These are phyloP conservation scores for Corella eumyota DNA, from an alignment of 23 tunicate species.

Conservation along the genomic window DNA sequence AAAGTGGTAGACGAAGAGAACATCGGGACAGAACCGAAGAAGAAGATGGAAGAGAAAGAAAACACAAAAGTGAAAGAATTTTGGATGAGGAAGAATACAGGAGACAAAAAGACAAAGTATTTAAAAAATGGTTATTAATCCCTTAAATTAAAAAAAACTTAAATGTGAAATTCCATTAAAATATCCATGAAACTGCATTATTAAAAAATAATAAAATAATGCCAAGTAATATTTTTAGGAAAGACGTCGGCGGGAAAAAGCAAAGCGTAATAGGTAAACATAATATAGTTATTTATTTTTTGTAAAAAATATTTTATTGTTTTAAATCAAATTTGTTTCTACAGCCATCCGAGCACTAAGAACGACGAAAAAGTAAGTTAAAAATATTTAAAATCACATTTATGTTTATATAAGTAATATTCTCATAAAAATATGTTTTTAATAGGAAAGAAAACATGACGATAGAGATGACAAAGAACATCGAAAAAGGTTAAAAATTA, in stretches of 20 bases:
- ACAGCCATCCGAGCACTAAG: not conserved
- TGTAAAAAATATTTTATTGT: not conserved
- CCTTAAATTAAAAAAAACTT: too few species aligned
- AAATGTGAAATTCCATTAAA: too few species aligned
- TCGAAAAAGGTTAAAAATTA: too few species aligned
- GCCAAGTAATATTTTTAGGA: constrained; percentile 19
- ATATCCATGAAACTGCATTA: too few species aligned
- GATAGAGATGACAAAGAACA: too few species aligned
- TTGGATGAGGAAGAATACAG: too few species aligned
- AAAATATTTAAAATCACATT: not conserved
- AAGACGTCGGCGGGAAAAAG: constrained; percentile 4
- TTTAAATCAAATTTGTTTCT: not conserved
- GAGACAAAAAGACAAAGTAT: too few species aligned
- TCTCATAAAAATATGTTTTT: too few species aligned
- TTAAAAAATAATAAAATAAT: too few species aligned
- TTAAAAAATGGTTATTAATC: not conserved
- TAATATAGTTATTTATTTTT: not conserved
- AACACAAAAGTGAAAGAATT: too few species aligned
- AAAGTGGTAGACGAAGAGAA: constrained; percentile 1
- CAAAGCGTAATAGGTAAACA: not conserved
- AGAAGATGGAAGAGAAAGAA: constrained; percentile 12
- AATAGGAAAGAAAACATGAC: too few species aligned
- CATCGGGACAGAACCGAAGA: constrained; percentile 1
- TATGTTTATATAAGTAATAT: not conserved
- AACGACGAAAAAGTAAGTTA: not conserved